Evolutionary conservation across 2,888 invertebrate genomes (phyloP), one percentile per base, ranked within the genome.

Genomic region (Penaeus monodon): DNA sequence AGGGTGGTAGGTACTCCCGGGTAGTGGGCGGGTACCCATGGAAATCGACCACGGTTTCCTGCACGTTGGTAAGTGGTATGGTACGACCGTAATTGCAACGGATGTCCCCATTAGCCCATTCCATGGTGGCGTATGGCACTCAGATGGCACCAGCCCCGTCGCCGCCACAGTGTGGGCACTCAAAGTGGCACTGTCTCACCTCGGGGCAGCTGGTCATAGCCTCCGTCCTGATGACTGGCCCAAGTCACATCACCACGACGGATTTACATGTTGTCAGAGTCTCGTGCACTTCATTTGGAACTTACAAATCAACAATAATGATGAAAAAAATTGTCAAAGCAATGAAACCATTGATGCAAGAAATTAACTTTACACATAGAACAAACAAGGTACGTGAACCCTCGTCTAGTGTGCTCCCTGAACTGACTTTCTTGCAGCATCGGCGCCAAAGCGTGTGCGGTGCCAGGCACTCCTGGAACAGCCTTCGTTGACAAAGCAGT

Each of bases 51-150:
- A 81, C 80, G 24, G 86, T 86, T 38, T 84, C 81, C 29, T 89
- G 86, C 24, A 81, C 68, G 73, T 84, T 86, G 74, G 79, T 74
- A 66, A 76, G 77, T 57, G 79, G 85, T 64, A 80, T 74, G 33
- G 82, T 70, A 29, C 89, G 82, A 29, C 84, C 84, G n/a, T 81
- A 79, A 63, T 84, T 81, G 33, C 85, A 78, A 57, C 88, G 88
- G 63, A 89, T 85, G 76, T 89, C 89, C n/a, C 89, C 89, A 81
- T 89, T 89, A 79, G 89, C 86, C 89, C 89, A 89, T 80, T 89
- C 89, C 89, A 89, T 89, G 74, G 27, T 82, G 81, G 83, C 33
- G 73, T 73, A 27, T 73, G 68, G 73, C 63, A 64, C 57, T 57
- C 57, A 57, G 57, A 17, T 57, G 57, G 57, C 57, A 57, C 57